phyloP scores from a whole-genome alignment of 2,888 invertebrate genomes.

The Ametastegia equiseti region DNA sequence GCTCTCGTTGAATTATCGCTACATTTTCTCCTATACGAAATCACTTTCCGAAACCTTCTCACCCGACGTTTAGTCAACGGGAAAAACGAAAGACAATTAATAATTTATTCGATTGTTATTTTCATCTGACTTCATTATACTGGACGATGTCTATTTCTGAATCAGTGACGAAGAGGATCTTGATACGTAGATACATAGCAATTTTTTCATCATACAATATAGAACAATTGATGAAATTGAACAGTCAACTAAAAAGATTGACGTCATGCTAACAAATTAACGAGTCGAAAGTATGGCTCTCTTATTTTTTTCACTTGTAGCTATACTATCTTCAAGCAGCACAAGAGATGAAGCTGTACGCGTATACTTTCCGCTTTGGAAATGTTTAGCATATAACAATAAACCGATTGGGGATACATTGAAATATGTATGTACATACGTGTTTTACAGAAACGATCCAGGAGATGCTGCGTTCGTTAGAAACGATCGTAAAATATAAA shows the following conservation, averaged over 20 bases:
- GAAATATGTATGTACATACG: neutral
- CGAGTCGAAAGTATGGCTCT: neutral
- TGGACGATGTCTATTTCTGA: neutral
- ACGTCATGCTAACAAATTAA: neutral
- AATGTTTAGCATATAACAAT: neutral
- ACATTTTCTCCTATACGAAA: too few relatives aligned
- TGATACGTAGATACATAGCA: neutral
- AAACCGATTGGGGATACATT: too few relatives aligned
- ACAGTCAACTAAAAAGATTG: neutral
- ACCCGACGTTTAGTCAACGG: neutral
- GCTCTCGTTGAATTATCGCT: too few relatives aligned
- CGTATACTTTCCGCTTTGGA: neutral
- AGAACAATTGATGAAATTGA: neutral
- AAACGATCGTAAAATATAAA: slow-evolving; percentile 13
- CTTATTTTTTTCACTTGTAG: neutral
- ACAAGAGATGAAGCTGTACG: neutral
- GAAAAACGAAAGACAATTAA: neutral
- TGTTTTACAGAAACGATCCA: neutral
- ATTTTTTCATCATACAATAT: neutral
- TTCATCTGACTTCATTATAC: neutral
- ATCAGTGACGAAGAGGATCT: neutral
- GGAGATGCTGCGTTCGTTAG: neutral
- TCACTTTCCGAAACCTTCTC: neutral
- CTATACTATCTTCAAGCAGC: neutral
- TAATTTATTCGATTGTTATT: neutral